These are phyloP conservation scores for Drosophila falleni DNA, from an alignment of 2,888 invertebrate species.

Conservation along the genomic window DNA sequence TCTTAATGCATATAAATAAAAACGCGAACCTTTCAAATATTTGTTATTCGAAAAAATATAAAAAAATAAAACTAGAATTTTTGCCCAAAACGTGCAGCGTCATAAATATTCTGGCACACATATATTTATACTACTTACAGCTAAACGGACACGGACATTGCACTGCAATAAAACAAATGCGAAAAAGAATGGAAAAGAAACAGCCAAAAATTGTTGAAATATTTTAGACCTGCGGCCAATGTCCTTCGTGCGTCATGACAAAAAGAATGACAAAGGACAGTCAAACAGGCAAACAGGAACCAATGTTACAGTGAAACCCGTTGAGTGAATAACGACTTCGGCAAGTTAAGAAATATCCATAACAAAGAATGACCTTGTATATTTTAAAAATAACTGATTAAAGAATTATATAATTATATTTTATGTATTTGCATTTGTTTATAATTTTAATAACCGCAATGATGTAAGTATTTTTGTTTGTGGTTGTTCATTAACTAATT, in stretches of 20 bases:
- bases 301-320: slow-evolving; percentile 18
- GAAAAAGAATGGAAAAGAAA: slow-evolving; percentile 24
- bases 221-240: slow-evolving; percentile 46
- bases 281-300: slow-evolving; percentile 21
- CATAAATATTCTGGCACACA: slow-evolving; percentile 63
- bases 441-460: too few species aligned
- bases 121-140: slow-evolving; percentile 59
- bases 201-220: slow-evolving; percentile 48
- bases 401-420: neutral
- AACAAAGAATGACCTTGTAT: too few species aligned
- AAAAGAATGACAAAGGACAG: slow-evolving; percentile 16
- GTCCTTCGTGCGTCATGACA: slow-evolving; percentile 58
- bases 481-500: too few species aligned
- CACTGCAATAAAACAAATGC: slow-evolving; percentile 28
- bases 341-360: neutral
- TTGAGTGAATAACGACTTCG: neutral
- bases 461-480: too few species aligned
- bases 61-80: slow-evolving; percentile 11
- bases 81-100: slow-evolving; percentile 56
- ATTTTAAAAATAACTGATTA: neutral
- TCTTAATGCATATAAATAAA: slow-evolving; percentile 54
- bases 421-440: neutral
- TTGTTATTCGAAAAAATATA: slow-evolving; percentile 59
- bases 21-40: slow-evolving; percentile 75
- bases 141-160: slow-evolving; percentile 41